phyloP scores from a whole-genome alignment of 2,888 invertebrate species.

The Mechanitis messenoides region DNA sequence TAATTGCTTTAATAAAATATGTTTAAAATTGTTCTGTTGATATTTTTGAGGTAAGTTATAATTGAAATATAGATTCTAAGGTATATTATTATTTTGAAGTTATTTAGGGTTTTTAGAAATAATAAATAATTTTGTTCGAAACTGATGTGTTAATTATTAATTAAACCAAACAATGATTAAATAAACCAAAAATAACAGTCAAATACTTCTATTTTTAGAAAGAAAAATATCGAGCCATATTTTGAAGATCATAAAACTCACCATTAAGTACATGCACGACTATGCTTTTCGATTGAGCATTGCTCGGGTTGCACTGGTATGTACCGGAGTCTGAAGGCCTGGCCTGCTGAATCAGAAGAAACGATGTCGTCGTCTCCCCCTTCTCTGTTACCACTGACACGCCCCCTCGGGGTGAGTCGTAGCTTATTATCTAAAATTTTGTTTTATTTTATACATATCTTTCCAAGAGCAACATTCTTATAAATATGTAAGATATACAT shows the following conservation, averaged over 20 bases:
- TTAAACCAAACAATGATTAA: no score
- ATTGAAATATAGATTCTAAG: neutral
- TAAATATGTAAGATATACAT: no score
- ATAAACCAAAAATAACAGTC: no score
- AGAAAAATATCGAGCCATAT: neutral
- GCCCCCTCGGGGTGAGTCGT: constrained; percentile 93
- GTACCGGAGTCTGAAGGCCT: constrained; percentile 91
- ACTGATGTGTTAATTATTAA: no score
- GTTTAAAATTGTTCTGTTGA: neutral
- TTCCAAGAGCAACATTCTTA: no score
- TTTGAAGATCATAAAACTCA: constrained; percentile 65
- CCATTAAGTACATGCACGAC: constrained; percentile 95
- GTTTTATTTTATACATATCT: neutral
- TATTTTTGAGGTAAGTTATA: neutral
- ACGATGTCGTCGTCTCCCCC: constrained; percentile 92
- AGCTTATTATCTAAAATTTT: constrained; percentile 88
- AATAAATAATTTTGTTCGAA: no score
- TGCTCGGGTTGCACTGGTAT: constrained; percentile 96
- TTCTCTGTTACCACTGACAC: constrained; percentile 94
- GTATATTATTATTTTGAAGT: no score
- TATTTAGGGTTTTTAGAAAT: no score
- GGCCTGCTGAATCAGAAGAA: constrained; percentile 91
- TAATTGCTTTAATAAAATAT: neutral
- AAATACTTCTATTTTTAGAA: no score
- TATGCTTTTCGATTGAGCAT: constrained; percentile 92